These are phyloP conservation scores for Callyntrura guangdongensis DNA, from an alignment of 2,888 invertebrate species.

Conservation along the genomic window DNA sequence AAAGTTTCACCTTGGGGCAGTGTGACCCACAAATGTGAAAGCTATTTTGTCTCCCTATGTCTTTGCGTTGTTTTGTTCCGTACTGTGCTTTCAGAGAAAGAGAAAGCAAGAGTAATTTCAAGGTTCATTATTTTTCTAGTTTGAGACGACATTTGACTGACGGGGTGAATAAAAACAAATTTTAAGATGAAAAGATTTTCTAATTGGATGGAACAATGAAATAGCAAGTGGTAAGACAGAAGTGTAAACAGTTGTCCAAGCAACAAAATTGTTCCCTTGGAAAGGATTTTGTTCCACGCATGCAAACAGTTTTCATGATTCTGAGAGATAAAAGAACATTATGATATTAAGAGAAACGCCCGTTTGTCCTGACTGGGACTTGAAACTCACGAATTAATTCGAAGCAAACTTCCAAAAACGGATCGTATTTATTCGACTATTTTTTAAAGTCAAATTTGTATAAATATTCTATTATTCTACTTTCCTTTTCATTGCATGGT, in stretches of 20 bases:
- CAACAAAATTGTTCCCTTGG: too few species aligned
- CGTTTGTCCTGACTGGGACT: background rate
- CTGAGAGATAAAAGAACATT: background rate
- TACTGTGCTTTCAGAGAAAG: background rate
- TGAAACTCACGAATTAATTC: too few species aligned
- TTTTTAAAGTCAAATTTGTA: too few species aligned
- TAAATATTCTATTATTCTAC: too few species aligned
- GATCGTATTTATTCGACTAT: too few species aligned
- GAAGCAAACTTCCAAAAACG: background rate
- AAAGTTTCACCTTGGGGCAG: too few species aligned
- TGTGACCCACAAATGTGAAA: background rate
- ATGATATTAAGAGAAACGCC: background rate
- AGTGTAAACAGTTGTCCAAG: background rate
- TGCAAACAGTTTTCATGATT: background rate
- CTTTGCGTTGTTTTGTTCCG: background rate
- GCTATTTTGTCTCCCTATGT: background rate
- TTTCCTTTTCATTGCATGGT: too few species aligned
- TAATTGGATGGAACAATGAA: background rate
- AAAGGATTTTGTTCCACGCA: too few species aligned
- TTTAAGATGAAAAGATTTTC: background rate
- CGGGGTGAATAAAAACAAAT: background rate
- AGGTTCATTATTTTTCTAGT: conserved; percentile 36
- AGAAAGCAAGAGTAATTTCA: background rate
- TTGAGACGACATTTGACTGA: conserved; percentile 25
- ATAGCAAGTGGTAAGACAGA: background rate